Base-by-base conservation (phyloP, 2,113 vertebrate genomes). In the Planiliza haematocheilus region DNA sequence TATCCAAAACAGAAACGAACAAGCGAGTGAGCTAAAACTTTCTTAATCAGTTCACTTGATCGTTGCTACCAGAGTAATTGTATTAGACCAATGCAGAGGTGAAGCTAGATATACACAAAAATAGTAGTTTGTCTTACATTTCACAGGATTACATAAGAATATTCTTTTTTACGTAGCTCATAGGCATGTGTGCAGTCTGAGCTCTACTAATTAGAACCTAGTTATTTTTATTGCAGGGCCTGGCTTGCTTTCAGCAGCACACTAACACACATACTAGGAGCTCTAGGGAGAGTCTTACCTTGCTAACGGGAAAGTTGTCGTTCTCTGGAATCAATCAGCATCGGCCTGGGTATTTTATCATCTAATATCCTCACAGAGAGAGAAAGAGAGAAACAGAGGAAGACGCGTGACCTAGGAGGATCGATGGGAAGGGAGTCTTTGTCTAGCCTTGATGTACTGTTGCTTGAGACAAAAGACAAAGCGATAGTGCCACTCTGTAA, bases 291-390 rank as follows among this genome's bases (percentile, higher is more conserved):
- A 64, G 51, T 60, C 39, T 74, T 72, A 83, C 79, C 72, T 88
- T 60, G 77, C 83, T 79, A 57, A 81, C 1, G 70, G 87, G 83
- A 83, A 91, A 77, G 86, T 87, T 87, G 87, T 73, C 36, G 0
- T 58, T 50, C 46, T 63, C 43, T 49, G 38, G 48, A 70, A 82
- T 81, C 45, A 14, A 49, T 85, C 73, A 79, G 52, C 17, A 52
- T 18, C 41, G 45, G 74, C 3, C 24, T 30, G 24, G 53, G 58
- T 51, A 18, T 62, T 72, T 83, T 61, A 86, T 79, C 62, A 68
- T 85, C 30, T 59, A 57, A 83, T 74, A 58, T 58, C 64, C 50
- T 72, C 52, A 45, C 17, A 58, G 68, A 51, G 36, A 18, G 49
- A 76, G 49, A 52, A 56, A 55, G 16, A 7, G 52, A 77, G 24